Evolutionary conservation across 2,888 invertebrate species (phyloP).

Genomic region (Graphium colonna): DNA sequence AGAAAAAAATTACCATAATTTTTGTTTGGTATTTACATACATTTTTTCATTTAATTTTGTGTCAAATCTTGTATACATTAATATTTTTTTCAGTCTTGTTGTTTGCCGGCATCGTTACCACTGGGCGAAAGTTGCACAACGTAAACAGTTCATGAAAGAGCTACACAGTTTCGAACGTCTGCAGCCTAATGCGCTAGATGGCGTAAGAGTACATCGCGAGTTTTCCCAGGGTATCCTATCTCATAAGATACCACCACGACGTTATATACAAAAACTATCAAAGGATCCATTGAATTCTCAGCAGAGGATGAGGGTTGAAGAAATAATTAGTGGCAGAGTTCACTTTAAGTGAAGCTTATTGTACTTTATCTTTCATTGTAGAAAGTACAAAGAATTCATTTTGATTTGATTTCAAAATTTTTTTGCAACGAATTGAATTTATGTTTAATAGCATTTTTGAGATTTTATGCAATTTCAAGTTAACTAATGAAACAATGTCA

Average conservation of each 20-base stretch:
- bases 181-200: conserved; percentile 82
- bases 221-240: conserved; percentile 80
- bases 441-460: no score
- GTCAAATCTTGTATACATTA: not conserved
- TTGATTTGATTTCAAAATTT: no score
- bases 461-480: no score
- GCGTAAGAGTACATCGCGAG: conserved; percentile 82
- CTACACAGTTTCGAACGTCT: conserved; percentile 81
- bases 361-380: no score
- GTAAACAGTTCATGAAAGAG: conserved; percentile 81
- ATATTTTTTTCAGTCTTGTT: conserved; percentile 73
- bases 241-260: conserved; percentile 65
- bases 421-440: no score
- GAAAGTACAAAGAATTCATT: no score
- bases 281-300: conserved; percentile 59
- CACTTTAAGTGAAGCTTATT: conserved; percentile 37
- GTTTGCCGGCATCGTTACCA: conserved; percentile 82
- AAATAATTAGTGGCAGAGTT: conserved; percentile 62
- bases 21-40: no score
- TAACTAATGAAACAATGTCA: no score
- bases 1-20: no score
- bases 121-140: conserved; percentile 70
- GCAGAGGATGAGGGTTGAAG: conserved; percentile 68
- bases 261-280: conserved; percentile 66
- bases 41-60: conserved; percentile 3